Percentiles rank a stretch among this genome's conserved stretches.
Evolutionary conservation across 2,797 vertebrate genomes (phyloP).

Genomic region (Dipus sagitta): DNA sequence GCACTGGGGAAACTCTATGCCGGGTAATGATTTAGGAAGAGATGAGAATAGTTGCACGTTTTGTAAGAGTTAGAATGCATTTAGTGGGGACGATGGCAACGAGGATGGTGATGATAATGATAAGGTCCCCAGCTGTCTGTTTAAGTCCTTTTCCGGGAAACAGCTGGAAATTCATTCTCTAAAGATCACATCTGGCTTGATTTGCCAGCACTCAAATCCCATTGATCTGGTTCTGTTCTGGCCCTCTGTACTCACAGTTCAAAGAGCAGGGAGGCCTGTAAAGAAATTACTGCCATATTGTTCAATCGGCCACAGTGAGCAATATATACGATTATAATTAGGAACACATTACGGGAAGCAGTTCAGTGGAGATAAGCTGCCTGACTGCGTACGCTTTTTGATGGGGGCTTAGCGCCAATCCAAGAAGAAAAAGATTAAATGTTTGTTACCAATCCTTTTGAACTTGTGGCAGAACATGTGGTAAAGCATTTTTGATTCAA

Average conservation of each 20-base stretch:
- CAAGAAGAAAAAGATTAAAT: conserved; percentile 91
- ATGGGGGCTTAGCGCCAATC: conserved; percentile 91
- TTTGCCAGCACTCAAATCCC: conserved; percentile 89
- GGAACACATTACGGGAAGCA: conserved; percentile 92
- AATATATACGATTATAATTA: conserved; percentile 92
- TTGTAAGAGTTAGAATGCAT: conserved; percentile 58
- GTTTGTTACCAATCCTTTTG: conserved; percentile 92
- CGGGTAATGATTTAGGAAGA: conserved; percentile 75
- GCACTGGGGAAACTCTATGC: neutral
- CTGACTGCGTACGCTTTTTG: conserved; percentile 89
- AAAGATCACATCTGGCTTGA: conserved; percentile 90
- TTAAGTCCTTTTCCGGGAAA: conserved; percentile 87
- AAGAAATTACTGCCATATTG: conserved; percentile 93
- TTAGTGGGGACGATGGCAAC: conserved; percentile 68
- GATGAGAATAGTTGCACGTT: conserved; percentile 80
- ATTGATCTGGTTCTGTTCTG: conserved; percentile 91
- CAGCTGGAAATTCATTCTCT: conserved; percentile 90
- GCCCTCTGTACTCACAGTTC: conserved; percentile 91
- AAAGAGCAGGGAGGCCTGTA: conserved; percentile 90
- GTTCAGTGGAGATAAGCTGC: conserved; percentile 91
- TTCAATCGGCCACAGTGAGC: conserved; percentile 90
- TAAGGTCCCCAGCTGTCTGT: conserved; percentile 87
- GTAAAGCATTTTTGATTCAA: conserved; percentile 91
- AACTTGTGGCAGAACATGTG: conserved; percentile 92
- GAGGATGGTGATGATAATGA: conserved; percentile 57